These are phyloP conservation scores for Corythornis cristatus DNA, from an alignment of 2,113 vertebrate species.

Conservation along the genomic window DNA sequence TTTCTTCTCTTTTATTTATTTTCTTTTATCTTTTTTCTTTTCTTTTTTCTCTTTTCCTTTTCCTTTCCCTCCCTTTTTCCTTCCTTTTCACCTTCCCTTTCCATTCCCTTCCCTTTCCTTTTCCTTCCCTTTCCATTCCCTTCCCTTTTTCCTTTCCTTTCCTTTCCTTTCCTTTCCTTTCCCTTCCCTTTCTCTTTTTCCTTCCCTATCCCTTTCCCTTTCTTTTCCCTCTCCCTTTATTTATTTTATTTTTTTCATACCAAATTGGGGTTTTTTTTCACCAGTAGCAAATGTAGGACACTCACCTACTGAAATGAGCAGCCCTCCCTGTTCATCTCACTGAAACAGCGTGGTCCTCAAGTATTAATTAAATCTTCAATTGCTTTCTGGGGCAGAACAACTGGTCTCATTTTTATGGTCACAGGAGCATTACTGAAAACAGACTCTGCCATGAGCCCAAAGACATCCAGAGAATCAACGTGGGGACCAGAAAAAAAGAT, in stretches of 20 bases:
- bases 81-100: too few species aligned
- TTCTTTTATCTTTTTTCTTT: too few species aligned
- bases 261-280: background rate
- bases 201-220: background rate
- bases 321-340: background rate
- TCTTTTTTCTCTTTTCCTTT: too few species aligned
- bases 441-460: background rate
- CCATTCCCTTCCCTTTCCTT: too few species aligned
- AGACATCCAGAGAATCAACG: background rate
- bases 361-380: slow-evolving; percentile 48
- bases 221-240: background rate
- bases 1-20: too few species aligned
- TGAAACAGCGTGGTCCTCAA: background rate
- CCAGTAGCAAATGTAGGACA: background rate
- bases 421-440: background rate
- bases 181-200: too few species aligned
- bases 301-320: background rate
- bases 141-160: too few species aligned
- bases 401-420: background rate
- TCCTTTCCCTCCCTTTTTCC: too few species aligned
- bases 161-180: too few species aligned
- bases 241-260: background rate
- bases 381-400: slow-evolving; percentile 20
- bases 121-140: too few species aligned
- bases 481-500: background rate